Conservation (phyloP, 2,797 vertebrate species). For the Loris lydekkerianus region DNA sequence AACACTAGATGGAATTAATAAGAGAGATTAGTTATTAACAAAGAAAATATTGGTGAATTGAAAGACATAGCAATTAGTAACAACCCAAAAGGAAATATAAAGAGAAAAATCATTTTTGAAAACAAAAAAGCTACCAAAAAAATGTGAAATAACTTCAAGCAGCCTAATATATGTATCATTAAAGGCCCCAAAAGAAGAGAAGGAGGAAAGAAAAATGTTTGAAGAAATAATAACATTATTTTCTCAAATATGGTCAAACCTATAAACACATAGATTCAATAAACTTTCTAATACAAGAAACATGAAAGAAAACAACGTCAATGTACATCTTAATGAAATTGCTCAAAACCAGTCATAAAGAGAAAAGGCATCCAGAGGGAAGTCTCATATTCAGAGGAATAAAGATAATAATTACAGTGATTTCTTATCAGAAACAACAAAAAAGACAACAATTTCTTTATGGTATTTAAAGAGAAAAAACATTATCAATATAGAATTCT, state of each 20-base stretch:
- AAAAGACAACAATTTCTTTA: background rate
- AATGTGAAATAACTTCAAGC: background rate
- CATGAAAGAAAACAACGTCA: background rate
- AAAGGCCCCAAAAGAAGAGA: background rate
- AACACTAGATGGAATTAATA: background rate
- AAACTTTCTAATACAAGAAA: background rate
- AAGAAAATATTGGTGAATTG: background rate
- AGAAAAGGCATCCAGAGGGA: background rate
- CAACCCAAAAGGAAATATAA: slow-evolving; percentile 14
- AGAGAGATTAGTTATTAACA: background rate
- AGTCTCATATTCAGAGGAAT: background rate
- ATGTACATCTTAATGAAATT: background rate
- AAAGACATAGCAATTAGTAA: slow-evolving; percentile 10
- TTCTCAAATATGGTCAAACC: background rate
- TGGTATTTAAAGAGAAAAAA: background rate
- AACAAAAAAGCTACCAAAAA: background rate
- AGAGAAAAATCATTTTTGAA: background rate
- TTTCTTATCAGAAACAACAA: background rate
- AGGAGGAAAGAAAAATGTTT: background rate
- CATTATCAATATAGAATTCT: background rate
- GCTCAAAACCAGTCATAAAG: background rate
- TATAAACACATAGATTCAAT: background rate
- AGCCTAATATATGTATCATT: background rate
- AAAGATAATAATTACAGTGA: background rate
- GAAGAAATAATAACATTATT: background rate